These are phyloP conservation scores for Asarcornis scutulata DNA, from an alignment of 2,113 vertebrate species.

Conservation along the genomic window DNA sequence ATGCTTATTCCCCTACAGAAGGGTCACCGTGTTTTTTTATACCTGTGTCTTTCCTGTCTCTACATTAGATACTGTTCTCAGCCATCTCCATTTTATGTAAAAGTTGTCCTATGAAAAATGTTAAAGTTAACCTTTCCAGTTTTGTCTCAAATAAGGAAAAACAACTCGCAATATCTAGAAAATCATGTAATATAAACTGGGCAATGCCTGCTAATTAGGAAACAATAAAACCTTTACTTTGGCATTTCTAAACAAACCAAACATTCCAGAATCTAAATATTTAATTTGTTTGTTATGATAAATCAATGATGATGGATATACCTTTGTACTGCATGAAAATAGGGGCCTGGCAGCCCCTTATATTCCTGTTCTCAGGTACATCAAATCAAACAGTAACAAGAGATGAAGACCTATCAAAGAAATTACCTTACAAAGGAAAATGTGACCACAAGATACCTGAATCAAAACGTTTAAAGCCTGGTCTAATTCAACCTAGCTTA, in stretches of 20 bases:
- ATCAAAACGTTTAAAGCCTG: not conserved
- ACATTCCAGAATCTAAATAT: not conserved
- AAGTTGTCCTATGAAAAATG: not conserved
- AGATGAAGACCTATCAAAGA: not conserved
- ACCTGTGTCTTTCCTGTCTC: not conserved
- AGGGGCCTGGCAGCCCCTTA: not conserved
- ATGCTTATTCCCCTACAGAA: not conserved
- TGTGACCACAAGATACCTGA: not conserved
- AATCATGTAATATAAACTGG: not conserved
- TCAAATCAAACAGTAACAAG: not conserved
- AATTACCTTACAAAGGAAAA: not conserved
- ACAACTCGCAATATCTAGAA: not conserved
- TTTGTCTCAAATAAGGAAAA: not conserved
- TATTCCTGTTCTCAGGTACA: not conserved
- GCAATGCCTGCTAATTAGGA: not conserved
- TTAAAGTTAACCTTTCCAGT: not conserved
- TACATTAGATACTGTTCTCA: not conserved
- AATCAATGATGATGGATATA: not conserved
- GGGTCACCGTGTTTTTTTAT: not conserved
- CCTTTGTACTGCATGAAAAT: not conserved
- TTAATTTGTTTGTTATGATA: not conserved
- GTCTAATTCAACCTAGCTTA: rapidly evolving
- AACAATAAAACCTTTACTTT: not conserved
- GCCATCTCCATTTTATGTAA: not conserved
- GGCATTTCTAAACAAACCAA: not conserved